A percentile compares a stretch with the other conserved stretches of the same genome.
Evolutionary conservation across 2,113 vertebrate species (phyloP).

Genomic region (Entomyzon cyanotis): DNA sequence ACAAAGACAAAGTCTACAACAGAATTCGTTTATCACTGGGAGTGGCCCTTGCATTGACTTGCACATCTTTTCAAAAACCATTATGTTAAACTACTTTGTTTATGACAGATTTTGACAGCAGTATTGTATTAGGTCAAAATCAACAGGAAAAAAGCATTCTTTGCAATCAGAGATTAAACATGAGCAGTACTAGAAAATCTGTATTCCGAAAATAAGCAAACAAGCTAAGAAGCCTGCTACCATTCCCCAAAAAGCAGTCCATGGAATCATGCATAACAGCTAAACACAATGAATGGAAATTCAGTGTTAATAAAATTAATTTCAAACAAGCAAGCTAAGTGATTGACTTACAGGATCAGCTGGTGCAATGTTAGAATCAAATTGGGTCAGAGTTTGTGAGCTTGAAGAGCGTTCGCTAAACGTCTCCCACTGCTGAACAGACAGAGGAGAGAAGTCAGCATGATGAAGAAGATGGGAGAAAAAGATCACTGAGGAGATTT

Average conservation of each 20-base stretch:
- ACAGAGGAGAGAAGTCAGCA: conserved; percentile 96
- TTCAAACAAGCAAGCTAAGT: conserved; percentile 97
- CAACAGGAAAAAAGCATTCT: not conserved
- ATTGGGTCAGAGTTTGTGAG: conserved; percentile 99
- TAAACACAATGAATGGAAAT: conserved; percentile 77
- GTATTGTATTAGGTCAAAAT: not conserved
- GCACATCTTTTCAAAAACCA: accelerated
- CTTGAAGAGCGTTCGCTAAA: conserved; percentile 99
- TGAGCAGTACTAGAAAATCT: conserved; percentile 43
- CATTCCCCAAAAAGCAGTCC: conserved; percentile 71
- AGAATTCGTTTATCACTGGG: not conserved
- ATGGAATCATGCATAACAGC: conserved; percentile 75
- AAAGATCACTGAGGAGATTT: conserved; percentile 75
- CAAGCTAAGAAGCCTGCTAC: conserved; percentile 66
- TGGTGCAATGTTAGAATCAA: conserved; percentile 99
- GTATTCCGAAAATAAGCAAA: conserved; percentile 25
- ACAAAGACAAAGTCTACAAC: not conserved
- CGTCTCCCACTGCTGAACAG: conserved; percentile 99
- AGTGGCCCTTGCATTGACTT: not conserved
- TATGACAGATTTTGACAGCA: conserved; percentile 4
- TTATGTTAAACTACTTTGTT: not conserved
- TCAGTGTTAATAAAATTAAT: conserved; percentile 97
- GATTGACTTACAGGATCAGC: conserved; percentile 99
- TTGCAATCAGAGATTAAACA: conserved; percentile 28
- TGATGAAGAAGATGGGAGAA: conserved; percentile 72